Base-by-base conservation (phyloP, 2,113 vertebrate genomes). In the Phylloscopus trochiloides region DNA sequence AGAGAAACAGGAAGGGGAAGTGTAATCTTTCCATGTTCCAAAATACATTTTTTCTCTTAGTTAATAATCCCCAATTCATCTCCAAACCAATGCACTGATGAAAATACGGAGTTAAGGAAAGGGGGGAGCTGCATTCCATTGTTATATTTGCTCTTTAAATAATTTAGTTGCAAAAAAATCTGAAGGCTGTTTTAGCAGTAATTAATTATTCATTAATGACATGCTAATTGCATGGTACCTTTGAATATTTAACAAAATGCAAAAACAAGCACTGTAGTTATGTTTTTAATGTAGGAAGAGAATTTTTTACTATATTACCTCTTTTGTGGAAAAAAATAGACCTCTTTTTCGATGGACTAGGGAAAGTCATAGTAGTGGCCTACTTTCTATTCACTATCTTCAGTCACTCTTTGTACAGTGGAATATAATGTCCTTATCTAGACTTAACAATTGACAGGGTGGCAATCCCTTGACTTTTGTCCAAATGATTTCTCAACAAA, bases 191-290 rank as follows among this genome's bases (percentile, higher is more conserved):
- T 99, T 99, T 99, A 99, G 98, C 98, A 98, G 97, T 98, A 98
- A 99, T 99, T 99, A 99, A 99, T 99, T 99, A 99, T 99, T 99
- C 98, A 99, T 99, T 99, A 99, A 99, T 99, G 98, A 99, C 99
- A 99, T 99, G 98, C 99, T 99, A 99, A 99, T 99, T 99, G 99
- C 98, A 98, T 94, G 83, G 90, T 98, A 98, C 97, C 98, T 98
- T 98, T 99, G 99, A 99, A 99, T 99, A 99, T 99, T 99, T 99
- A 99, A 99, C 99, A 98, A 98, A 99, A 99, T 98, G 98, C 98
- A 98, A 98, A 98, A 99, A 98, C 98, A 98, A 98, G 97, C 98
- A 98, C 97, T 96, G 98, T 98, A 98, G 98, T 98, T 98, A 98
- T 97, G 98, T 98, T 98, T 98, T 98, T 98, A 98, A 98, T 97